Conservation (phyloP, 2,888 invertebrate genomes). For the Caenorhabditis imperialis region DNA sequence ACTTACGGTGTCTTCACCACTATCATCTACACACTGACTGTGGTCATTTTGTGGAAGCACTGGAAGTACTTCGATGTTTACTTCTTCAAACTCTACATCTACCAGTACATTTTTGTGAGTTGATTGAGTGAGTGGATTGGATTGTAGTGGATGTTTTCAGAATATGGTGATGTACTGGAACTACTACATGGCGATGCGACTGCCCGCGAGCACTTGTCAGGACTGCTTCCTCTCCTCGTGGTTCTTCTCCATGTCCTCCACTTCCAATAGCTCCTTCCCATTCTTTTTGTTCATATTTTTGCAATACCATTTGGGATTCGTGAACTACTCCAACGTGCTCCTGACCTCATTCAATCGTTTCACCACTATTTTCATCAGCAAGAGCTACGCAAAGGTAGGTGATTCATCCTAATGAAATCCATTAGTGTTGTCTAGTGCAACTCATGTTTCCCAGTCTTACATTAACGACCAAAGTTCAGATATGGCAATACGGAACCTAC, state of each 20-base stretch:
- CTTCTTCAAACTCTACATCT: constrained; percentile 48
- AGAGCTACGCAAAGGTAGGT: constrained; percentile 30
- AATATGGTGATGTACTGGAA: constrained; percentile 47
- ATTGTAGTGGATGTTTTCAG: too few species aligned
- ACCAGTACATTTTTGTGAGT: constrained; percentile 44
- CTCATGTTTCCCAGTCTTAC: constrained; percentile 1
- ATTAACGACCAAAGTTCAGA: constrained; percentile 12
- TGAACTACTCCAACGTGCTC: constrained; percentile 28
- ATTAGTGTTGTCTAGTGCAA: too few species aligned
- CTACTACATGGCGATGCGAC: constrained; percentile 18
- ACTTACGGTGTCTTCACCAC: constrained; percentile 25
- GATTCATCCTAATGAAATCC: not conserved
- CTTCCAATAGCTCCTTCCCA: constrained; percentile 15
- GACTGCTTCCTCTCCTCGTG: constrained; percentile 20
- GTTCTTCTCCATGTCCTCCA: constrained; percentile 14
- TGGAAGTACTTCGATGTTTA: constrained; percentile 47
- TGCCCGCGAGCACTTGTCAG: constrained; percentile 29
- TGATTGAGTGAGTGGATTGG: not conserved
- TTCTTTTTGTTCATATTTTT: constrained; percentile 20
- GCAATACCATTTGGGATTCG: constrained; percentile 32
- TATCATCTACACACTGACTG: constrained; percentile 34
- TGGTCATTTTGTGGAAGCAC: constrained; percentile 23
- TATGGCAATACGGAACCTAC: constrained; percentile 33
- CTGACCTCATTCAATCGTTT: constrained; percentile 40
- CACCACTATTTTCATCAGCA: constrained; percentile 30